A percentile compares a stretch with the other conserved stretches of the same genome.
These are phyloP conservation scores for Pecten maximus DNA, from an alignment of 2,888 invertebrate species.

Conservation along the genomic window DNA sequence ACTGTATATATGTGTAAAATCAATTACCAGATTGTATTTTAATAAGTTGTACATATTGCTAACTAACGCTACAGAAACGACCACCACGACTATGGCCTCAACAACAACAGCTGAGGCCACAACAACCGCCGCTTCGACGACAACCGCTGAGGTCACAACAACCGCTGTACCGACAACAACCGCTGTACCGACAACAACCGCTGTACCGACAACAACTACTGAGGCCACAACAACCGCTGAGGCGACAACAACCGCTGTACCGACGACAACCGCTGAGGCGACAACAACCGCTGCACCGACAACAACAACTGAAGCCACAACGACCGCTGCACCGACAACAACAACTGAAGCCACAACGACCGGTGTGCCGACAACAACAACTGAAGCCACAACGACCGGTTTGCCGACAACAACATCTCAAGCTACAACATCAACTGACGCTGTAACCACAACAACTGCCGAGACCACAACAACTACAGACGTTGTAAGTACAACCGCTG, in stretches of 20 bases:
- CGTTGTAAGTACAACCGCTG: no score
- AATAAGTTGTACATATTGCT: no score
- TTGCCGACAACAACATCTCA: background rate
- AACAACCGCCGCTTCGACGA: no score
- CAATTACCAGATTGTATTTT: no score
- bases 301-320: background rate
- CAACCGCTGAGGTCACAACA: no score
- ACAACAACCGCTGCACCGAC: background rate
- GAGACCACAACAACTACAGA: no score
- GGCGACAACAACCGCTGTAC: background rate
- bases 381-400: background rate
- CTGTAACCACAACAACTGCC: background rate
- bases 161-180: background rate
- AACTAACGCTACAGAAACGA: no score
- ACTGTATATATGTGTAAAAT: no score
- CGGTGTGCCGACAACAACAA: background rate
- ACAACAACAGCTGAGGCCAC: no score
- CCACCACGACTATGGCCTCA: no score
- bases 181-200: background rate
- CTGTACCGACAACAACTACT: background rate
- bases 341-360: background rate
- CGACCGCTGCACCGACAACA: background rate
- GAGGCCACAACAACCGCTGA: no score
- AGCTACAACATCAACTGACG: no score
- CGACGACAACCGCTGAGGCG: background rate